Base-by-base conservation (phyloP, 2,888 invertebrate species). In the Dolomedes plantarius region DNA sequence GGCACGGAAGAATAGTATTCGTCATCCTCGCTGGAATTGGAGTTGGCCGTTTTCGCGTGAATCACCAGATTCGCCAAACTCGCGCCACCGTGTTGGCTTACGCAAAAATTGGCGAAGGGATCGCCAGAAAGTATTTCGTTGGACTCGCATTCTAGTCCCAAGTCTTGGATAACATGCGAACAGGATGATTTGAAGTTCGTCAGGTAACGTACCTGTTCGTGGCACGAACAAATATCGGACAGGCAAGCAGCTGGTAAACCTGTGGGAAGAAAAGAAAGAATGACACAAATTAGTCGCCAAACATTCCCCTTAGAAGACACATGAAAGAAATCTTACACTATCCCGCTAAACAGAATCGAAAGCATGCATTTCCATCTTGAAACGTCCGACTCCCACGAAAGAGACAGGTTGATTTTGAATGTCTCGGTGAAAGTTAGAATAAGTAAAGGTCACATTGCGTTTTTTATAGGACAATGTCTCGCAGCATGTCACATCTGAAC, bases 101-200 rank as follows among this genome's bases (percentile, higher is more conserved):
- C 29, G 41, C 86, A 86, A 19, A 86, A 86, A 29, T 86, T 39
- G 23, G 31, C 9, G 31, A 71, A 86, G 16, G 0, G 23, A 6
- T 80, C 32, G 31, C 39, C 86, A 29, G 80, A 65, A n/a, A 86
- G 46, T 41, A 36, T 27, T 13, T 19, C n/a, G 56, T 71, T 65
- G 36, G 29, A n/a, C 64, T 71, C 32, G 41, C 86, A 86, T 65
- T 86, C 69, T 1, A 28, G 64, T 31, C 39, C 27, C 9, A 80
- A 50, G 62, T 86, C 65, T n/a, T 39, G 5, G 5, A 80, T 31
- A 16, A 32, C 32, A 11, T 50, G 50, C 31, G 39, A 39, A n/a
- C 86, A 86, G 7, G 65, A 65, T 29, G 86, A 86, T 6, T 28
- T 19, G n/a, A 67, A 76, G 39, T 86, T 86, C 39, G 72, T 36